Evolutionary conservation across 2,113 vertebrate genomes (phyloP).

Genomic region (Bos taurus): ARS-UCD2.0 NC_037332.1:73139001-73139500

Average conservation of each 20-base stretch:
- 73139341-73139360: not conserved
- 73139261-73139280: not conserved
- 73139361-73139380: not conserved
- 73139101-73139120: accelerated
- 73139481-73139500: not conserved
- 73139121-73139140: not conserved
- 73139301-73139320: not conserved
- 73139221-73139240: not conserved
- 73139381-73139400: not conserved
- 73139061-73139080: not conserved
- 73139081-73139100: accelerated
- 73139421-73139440: not conserved
- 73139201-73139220: too few species aligned
- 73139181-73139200: accelerated
- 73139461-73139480: not conserved
- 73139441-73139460: not conserved
- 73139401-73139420: not conserved
- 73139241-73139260: not conserved
- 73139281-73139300: not conserved
- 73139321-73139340: not conserved
- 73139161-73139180: not conserved
- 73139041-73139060: not conserved
- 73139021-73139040: too few species aligned
- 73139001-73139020: not conserved
- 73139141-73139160: not conserved